A percentile compares a stretch with the other conserved stretches of the same genome.
phyloP scores from a whole-genome alignment of 2,888 invertebrate species.

The Malachius bipustulatus region DNA sequence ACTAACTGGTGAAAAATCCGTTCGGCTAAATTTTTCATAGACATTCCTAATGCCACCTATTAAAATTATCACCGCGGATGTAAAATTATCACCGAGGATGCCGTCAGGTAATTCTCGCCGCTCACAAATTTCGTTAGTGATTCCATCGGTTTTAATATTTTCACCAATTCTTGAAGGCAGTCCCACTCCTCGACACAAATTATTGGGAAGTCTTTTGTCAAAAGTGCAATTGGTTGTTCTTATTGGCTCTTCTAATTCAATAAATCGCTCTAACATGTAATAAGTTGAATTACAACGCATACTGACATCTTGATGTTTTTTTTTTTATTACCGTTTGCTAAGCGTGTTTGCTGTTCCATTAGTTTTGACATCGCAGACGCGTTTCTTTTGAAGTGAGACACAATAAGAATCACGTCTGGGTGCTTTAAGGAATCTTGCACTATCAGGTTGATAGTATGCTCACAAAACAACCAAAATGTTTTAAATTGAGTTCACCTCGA shows the following conservation, averaged over 20 bases:
- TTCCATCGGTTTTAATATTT: no score
- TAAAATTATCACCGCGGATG: no score
- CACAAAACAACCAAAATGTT: conserved; percentile 22
- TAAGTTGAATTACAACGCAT: conserved; percentile 10
- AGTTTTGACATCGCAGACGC: not conserved
- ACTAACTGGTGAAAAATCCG: no score
- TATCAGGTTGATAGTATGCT: conserved; percentile 22
- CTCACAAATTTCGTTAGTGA: no score
- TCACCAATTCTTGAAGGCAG: no score
- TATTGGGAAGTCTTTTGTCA: no score
- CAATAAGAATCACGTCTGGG: conserved; percentile 4
- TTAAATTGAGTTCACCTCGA: conserved; percentile 14
- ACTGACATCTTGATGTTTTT: conserved; percentile 7
- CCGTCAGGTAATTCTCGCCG: no score
- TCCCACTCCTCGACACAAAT: no score
- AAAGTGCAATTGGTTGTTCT: conserved; percentile 3
- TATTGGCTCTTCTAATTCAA: conserved; percentile 2
- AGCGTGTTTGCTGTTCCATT: not conserved
- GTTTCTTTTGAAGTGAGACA: not conserved
- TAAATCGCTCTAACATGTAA: conserved; percentile 7
- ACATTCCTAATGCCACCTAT: no score
- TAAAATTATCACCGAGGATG: no score
- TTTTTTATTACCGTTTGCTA: no score
- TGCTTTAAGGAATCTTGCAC: conserved; percentile 16
- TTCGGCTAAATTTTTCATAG: no score